Evolutionary conservation across 2,888 invertebrate species (phyloP).

Genomic region (Noctua comes): DNA sequence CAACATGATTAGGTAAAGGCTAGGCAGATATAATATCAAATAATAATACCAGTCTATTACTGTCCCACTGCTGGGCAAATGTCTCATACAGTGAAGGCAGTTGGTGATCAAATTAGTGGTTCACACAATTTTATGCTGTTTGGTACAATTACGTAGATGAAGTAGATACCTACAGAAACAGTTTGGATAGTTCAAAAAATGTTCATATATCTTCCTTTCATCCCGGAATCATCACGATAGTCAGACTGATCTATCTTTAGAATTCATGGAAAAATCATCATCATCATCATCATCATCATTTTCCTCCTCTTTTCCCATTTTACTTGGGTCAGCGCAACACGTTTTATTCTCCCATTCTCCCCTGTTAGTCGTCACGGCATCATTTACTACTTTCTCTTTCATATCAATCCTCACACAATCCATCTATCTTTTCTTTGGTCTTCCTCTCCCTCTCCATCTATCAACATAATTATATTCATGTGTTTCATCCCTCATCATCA

Average conservation of each 20-base stretch:
- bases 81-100: neutral
- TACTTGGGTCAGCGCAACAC: neutral
- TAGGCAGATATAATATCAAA: neutral
- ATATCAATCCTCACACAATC: neutral
- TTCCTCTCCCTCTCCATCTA: neutral
- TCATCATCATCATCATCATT: no score
- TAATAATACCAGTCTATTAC: neutral
- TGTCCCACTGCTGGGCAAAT: neutral
- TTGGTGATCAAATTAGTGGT: neutral
- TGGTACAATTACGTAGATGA: neutral
- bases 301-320: neutral
- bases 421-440: neutral
- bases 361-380: neutral
- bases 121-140: neutral
- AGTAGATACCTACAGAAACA: neutral
- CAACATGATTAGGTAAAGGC: neutral
- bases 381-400: neutral
- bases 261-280: no score
- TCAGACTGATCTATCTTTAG: neutral
- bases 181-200: neutral
- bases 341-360: rapidly evolving
- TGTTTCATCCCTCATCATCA: neutral
- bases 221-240: neutral
- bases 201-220: neutral
- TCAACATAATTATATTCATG: neutral